Percentiles rank a stretch among this genome's conserved stretches.
phyloP scores from a whole-genome alignment of 2,888 invertebrate species.

The Philonicus albiceps region DNA sequence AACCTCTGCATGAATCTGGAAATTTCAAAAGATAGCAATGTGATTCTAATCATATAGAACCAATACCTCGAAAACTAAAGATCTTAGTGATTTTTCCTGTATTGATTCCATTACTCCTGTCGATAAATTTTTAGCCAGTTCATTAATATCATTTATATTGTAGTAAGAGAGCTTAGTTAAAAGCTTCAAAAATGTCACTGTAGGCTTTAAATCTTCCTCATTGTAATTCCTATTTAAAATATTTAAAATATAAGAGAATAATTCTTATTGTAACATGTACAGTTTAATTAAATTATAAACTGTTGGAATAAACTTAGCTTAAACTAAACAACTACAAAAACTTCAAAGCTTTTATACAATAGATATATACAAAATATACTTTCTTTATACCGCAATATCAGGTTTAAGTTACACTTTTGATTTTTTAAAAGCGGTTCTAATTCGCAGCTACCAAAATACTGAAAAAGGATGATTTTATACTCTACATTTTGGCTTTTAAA shows the following conservation, averaged over 20 bases:
- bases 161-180: conserved; percentile 63
- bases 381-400: no score
- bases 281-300: background rate
- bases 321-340: no score
- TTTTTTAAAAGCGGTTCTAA: no score
- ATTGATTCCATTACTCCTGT: background rate
- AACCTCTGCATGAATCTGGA: conserved; percentile 64
- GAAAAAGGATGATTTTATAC: no score
- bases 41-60: conserved; percentile 47
- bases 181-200: conserved; percentile 59
- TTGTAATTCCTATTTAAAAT: conserved; percentile 54
- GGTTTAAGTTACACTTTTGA: no score
- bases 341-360: no score
- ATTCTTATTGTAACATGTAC: no score
- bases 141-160: conserved; percentile 55
- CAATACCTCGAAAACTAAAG: conserved; percentile 57
- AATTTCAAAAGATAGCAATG: conserved; percentile 47
- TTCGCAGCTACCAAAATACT: no score
- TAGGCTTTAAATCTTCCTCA: conserved; percentile 42
- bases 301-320: no score
- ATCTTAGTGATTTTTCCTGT: conserved; percentile 52
- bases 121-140: conserved; percentile 52
- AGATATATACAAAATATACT: no score
- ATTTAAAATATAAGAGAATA: background rate
- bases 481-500: no score